phyloP scores from a whole-genome alignment of 2,888 invertebrate genomes.

The Chymomyza fuscimana region DNA sequence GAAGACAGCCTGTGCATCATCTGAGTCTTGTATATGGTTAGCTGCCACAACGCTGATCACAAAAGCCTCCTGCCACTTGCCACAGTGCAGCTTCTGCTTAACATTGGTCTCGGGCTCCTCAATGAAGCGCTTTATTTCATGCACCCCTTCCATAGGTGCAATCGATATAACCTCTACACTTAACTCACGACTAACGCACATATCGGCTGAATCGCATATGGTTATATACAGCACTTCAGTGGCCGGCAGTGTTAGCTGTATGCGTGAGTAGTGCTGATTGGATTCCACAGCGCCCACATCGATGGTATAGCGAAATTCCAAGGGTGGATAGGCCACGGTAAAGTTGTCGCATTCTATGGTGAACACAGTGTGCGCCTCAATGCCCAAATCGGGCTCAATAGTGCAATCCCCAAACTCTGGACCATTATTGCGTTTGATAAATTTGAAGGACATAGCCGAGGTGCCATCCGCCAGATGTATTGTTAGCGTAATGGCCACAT shows the following conservation, averaged over 20 bases:
- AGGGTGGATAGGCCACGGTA: constrained; percentile 11
- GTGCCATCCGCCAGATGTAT: not conserved
- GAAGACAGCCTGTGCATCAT: constrained; percentile 13
- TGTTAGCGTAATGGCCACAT: constrained; percentile 1
- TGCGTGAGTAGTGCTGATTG: not conserved
- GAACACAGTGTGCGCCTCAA: constrained; percentile 21
- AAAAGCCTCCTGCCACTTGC: constrained; percentile 29
- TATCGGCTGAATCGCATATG: constrained; percentile 27
- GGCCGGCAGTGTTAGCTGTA: not conserved
- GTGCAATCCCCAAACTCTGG: constrained; percentile 21
- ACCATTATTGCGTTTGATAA: constrained; percentile 14
- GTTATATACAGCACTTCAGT: not conserved
- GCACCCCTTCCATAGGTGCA: not conserved
- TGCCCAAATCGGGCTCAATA: not conserved
- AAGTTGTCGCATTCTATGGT: constrained; percentile 8
- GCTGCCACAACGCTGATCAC: constrained; percentile 5
- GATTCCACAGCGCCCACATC: not conserved
- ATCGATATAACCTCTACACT: not conserved
- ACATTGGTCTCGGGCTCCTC: not conserved
- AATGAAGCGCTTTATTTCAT: not conserved
- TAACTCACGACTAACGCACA: not conserved
- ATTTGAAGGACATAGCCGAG: not conserved
- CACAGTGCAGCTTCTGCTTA: not conserved
- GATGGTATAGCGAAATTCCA: constrained; percentile 15
- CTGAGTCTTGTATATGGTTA: not conserved